Base-by-base conservation (phyloP, 2,797 vertebrate genomes). In the Alauda arvensis region DNA sequence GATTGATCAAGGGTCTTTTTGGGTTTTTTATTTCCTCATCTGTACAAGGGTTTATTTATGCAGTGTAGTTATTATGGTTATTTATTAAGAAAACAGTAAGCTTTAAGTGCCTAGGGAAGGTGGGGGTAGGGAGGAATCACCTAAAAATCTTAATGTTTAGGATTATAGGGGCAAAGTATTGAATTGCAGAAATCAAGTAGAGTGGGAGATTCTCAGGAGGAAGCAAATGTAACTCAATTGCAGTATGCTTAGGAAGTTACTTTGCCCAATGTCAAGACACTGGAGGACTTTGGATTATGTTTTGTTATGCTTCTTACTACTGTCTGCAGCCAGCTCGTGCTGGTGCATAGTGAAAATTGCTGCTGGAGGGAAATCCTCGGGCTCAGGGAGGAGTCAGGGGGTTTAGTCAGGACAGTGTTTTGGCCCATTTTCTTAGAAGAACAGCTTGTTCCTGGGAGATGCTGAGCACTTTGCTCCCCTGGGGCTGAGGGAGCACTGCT, bases 41-140 rank as follows among this genome's bases (percentile, higher is more conserved):
- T 76, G 13, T 55, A 71, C 33, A 89, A 77, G 24, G 65, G 42
- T 94, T 96, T 95, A 94, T 95, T 95, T 94, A 94, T 86, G 91
- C 82, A 95, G 62, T 88, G 76, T 94, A 87, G 77, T 91, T 90
- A 75, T 68, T 92, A 37, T 76, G 60, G 80, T 87, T 95, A 95
- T 92, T 95, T 96, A 95, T 92, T 96, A 90, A 92, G 81, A 87
- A 88, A 93, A 93, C n/a, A 69, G 62, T 88, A 85, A 93, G 88
- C 93, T 94, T 94, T 95, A 97, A 97, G 97, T 97, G 96, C 96
- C 97, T 97, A 75, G 92, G 93, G 84, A 82, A 89, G 86, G 74
- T 83, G 80, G 78, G 65, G 34, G 65, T 87, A 74, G 60, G 87
- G 87, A 89, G 53, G 66, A 86, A 85, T 89, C 80, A 59, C 80